Evolutionary conservation across 2,113 vertebrate species (phyloP), one percentile per base, ranked within the genome.

Genomic region (Pachypanchax playfairii): DNA sequence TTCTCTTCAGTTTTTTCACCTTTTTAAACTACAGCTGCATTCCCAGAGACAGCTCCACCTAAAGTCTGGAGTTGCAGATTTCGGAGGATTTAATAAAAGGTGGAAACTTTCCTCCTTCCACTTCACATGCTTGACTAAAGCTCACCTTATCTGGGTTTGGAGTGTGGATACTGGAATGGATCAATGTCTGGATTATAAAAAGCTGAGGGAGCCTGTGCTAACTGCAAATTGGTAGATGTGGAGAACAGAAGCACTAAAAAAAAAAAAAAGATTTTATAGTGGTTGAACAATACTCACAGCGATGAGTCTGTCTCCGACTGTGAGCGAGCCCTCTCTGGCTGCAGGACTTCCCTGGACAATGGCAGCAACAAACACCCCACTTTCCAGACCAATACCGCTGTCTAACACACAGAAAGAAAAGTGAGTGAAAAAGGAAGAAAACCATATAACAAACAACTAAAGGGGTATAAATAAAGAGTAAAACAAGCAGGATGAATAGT

Each of bases 231-330:
- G 51, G 20, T 49, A 33, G 28, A 60, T 35, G 25, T 56, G 62
- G n/a, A 52, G 11, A n/a, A 25, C 63, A 11, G 48, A 9, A 41
- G 39, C 15, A 26, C 49, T 6, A 15, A 53, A 57, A 58, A 22
- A 49, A 12, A 29, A 44, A 62, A 46, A 46, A 5, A 44, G 36
- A 44, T 31, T 39, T 17, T 29, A 53, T 21, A 24, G 41, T 47
- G 51, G n/a, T n/a, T n/a, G n/a, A n/a, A n/a, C n/a, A n/a, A n/a
- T n/a, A 94, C 96, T 96, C 89, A 98, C 96, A 57, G 97, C 94
- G 28, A 98, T 95, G 36, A 98, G 92, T 83, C 97, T 91, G 69
- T 99, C 97, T 89, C 97, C 96, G 47, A 94, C 92, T 1, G 90
- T 75, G 38, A 98, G 94, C 35, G 96, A 95, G 18, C 96, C 96